Base-by-base conservation (phyloP, 2,888 invertebrate genomes). In the Esperia sulphurella region DNA sequence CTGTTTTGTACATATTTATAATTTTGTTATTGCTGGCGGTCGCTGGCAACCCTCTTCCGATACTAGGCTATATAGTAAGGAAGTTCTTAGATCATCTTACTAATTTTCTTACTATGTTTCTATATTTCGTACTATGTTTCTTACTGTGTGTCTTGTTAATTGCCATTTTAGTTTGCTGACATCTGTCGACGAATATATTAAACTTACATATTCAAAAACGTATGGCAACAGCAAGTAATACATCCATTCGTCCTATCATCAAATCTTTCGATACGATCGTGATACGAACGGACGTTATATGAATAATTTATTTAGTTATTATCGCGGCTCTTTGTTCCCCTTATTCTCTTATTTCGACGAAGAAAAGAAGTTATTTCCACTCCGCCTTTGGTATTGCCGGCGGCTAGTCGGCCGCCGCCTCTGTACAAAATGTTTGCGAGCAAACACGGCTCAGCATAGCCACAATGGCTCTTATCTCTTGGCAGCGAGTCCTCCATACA, bases 301-400 rank as follows among this genome's bases (percentile, higher is more conserved):
- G 79, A 82, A 83, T 83, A 76, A 78, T 74, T 77, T 78, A 79
- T 79, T 68, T 70, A 49, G 63, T 71, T 79, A 75, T 77, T 76
- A 79, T 73, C 64, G 53, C 58, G 49, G 50, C 56, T 58, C 65
- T 65, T 72, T 73, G 68, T 75, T 68, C 58, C 63, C 63, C 55
- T 65, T 66, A 63, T 71, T 71, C 57, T 54, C 55, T 71, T 70
- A 62, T 66, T 67, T 62, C 54, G 53, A 58, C 48, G 58, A 61
- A 60, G 57, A 65, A 51, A 69, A 61, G 61, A 61, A 57, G 54
- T 56, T 59, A 63, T 65, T 59, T 64, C 58, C 56, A 51, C 53
- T 45, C 14, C 40, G 45, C 45, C 31, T 45, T 48, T 41, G 35
- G 47, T 47, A 46, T 45, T 14, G 37, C 43, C 21, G 37, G 47